Conservation (phyloP, 2,797 vertebrate genomes). For the Spinus olivaceus region DNA sequence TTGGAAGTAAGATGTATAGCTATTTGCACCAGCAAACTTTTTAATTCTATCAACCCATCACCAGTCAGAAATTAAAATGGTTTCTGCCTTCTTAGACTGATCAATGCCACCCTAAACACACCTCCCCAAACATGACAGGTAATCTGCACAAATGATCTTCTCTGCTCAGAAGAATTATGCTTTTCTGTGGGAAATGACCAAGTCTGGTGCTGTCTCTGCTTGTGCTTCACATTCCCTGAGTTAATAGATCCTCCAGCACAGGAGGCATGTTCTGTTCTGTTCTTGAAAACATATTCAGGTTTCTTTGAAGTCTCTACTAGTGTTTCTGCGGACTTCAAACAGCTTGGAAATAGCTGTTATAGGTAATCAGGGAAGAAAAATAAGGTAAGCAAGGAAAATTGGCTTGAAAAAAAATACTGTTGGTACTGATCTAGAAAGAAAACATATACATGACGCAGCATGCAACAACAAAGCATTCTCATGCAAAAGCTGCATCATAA, state of each 20-base stretch:
- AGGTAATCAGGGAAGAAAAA: not conserved
- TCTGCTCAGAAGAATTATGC: not conserved
- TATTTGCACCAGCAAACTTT: not conserved
- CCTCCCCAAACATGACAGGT: not conserved
- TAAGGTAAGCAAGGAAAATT: not conserved
- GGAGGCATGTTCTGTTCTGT: not conserved
- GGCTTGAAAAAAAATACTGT: not conserved
- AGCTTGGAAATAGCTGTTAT: not conserved
- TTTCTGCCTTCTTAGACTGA: not conserved
- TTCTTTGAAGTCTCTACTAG: not conserved
- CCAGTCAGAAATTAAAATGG: not conserved
- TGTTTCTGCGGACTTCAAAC: not conserved
- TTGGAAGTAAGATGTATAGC: not conserved
- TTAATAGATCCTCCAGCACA: not conserved
- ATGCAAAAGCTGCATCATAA: not conserved
- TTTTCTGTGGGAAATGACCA: not conserved
- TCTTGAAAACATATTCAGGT: not conserved
- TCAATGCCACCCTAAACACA: not conserved
- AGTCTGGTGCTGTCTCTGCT: not conserved
- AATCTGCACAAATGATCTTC: not conserved
- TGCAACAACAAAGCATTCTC: rapidly evolving
- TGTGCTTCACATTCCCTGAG: not conserved
- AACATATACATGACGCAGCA: not conserved
- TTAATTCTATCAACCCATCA: not conserved
- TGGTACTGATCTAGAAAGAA: not conserved